Base-by-base conservation (phyloP, 2,113 vertebrate species). In the Brachypodius melanocephalos region DNA sequence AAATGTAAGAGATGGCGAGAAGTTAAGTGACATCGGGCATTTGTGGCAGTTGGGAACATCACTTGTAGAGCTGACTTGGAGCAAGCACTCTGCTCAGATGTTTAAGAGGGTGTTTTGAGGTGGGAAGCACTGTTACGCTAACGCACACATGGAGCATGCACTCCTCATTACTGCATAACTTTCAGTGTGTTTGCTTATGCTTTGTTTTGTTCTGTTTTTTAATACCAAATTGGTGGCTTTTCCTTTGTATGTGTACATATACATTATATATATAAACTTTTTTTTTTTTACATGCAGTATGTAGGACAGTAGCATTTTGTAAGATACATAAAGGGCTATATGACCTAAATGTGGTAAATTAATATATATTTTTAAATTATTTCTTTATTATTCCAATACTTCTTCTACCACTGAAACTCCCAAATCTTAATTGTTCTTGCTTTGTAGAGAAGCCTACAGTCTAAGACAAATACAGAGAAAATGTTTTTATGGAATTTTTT, bases 291-390 rank as follows among this genome's bases (percentile, higher is more conserved):
- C 55, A 62, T 83, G 76, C 69, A 82, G 43, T 89, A 59, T 77
- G 54, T 96, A 95, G 90, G 83, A 52, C 78, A 85, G 65, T 95
- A 89, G 90, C 81, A 52, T 95, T 97, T 97, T 97, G 95, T 97
- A 96, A 96, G 82, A 95, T 94, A 88, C 54, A 45, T 92, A 92
- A 98, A 97, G 96, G 96, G 97, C 97, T 97, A 89, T 93, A 62
- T 86, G 58, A 97, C 79, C 80, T 93, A 90, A 92, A 72, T 81
- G 76, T 89, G 84, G 69, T 74, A 90, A 93, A 72, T 80, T 96
- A 51, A 79, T 85, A 52, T 88, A 81, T 95, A 97, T 83, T 87
- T 90, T 87, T 68, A 93, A 73, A 91, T 89, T 9, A 85, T 86
- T 84, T 85, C 73, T 85, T 26, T 93, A 34, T 81, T 93, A 51